Evolutionary conservation across 2,888 invertebrate species (phyloP), one percentile per base, ranked within the genome.

Genomic region (Chironomus riparius): DNA sequence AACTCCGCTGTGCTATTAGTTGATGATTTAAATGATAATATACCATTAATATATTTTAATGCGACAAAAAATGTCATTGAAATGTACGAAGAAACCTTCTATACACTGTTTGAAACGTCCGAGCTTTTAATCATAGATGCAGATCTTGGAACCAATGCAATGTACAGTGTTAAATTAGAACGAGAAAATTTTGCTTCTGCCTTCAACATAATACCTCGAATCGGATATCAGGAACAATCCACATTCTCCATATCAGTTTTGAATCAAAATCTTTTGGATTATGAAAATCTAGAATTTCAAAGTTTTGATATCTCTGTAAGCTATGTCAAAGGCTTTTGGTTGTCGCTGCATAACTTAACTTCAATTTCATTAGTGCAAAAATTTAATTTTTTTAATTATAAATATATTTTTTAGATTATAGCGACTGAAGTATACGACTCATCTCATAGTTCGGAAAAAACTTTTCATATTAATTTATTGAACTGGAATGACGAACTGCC

Each of bases 401-500:
- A 24, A 24, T 24, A 24, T 22, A 72, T 21, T 24, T 15, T 74
- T 71, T 56, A 85, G 85, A 80, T 85, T 24, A 78, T 79, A 47
- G 83, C 83, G 4, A 79, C 78, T 73, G 85, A 85, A 24, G 2
- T 12, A 24, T 2, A 24, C 2, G 24, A 24, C 65, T n/a, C 5
- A 38, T 7, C 38, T 10, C 38, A 38, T 10, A 24, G 24, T 12
- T 22, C 24, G 12, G 21, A 24, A 21, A 83, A 85, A 10, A 80
- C 80, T 3, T 81, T 90, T 0, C 82, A 81, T 76, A 86, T 90
- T 10, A 80, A 85, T 76, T 85, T 92, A 65, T 82, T 83, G 47
- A 91, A 92, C 83, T 87, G 87, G 85, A 92, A 92, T 81, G 92
- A 92, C 80, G 91, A 91, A 81, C 79, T 83, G 78, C 92, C 92